Base-by-base conservation (phyloP, 2,113 vertebrate genomes). In the Petromus typicus region DNA sequence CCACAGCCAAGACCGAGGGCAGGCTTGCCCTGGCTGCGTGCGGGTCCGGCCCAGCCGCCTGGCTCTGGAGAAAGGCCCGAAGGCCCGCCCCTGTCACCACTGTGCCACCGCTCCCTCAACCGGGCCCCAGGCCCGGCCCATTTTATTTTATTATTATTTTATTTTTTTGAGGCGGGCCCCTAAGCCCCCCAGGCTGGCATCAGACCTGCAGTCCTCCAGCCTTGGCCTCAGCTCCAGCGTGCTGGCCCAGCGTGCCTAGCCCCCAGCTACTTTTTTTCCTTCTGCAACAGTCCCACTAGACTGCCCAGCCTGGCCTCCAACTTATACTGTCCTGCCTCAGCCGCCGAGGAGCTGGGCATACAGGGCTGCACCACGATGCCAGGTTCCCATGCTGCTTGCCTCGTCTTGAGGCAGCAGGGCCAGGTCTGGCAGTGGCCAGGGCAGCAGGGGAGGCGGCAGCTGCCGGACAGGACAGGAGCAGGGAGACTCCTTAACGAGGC, bases 401-500 rank as follows among this genome's bases (percentile, higher is more conserved):
- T 8, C 12, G 34, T 10, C 34, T 5, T 45, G 73, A 54, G 51
- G 80, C 73, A 23, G 40, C 2, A 0, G 10, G 40, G 32, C 71
- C 3, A 0, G 0, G 0, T 23, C 9, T 12, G 32, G 37, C 59
- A 63, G 37, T 10, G 37, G 43, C 48, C 48, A 5, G 43, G 40
- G 56, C 16, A 6, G 64, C 32, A 57, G 57, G 57, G 57, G 57
- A 59, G 59, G 59, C 59, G 16, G 59, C 57, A 22, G 57, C 20
- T 17, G n/a, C n/a, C n/a, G n/a, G n/a, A 4, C 32, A 2, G 43
- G 73, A 27, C 1, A 13, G 71, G 43, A 8, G 14, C 27, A 4
- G 71, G 30, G 37, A 16, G 25, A 0, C 96, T 97, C 98, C 99
- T 99, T 98, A 99, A 98, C 98, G 12, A 2, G 0, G 79, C 16